Base-by-base conservation (phyloP, 2,888 invertebrate species). In the Epsilonema sp. region DNA sequence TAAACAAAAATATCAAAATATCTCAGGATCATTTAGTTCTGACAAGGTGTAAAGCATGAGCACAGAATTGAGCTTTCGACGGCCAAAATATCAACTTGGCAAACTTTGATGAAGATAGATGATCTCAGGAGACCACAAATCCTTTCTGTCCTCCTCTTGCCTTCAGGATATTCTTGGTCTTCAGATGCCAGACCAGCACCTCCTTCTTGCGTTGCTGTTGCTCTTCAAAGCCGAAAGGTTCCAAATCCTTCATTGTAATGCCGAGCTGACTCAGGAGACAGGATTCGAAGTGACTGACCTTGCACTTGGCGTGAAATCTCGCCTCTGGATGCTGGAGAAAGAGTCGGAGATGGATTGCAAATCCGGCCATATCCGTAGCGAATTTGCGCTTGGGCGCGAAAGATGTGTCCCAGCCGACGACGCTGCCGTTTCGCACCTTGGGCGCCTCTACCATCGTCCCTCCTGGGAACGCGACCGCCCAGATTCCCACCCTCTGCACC, bases 351-450 rank as follows among this genome's bases (percentile, higher is more conserved):
- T 39, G 5, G 8, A 39, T 39, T 11, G 39, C 39, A 39, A 39
- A 39, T 39, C 39, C 39, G 13, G 39, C 39, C 39, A 39, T 39
- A n/a, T 39, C 39, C 5, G 8, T 19, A n/a, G 39, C 39, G 39
- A 39, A 39, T 20, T 5, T n/a, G 5, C 39, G 5, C 8, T 39
- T 20, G 16, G 13, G 39, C 5, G 5, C 22, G 8, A n/a, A 39
- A n/a, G 8, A 11, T 8, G 21, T 20, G 22, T 39, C 39, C 39
- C 39, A 39, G 8, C 39, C 39, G 13, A 39, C 22, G 8, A 39
- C 39, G 20, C 8, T 39, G n/a, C n/a, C 20, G 16, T 31, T 31
- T 39, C n/a, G 5, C 21, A 39, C 39, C 8, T 20, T 11, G 8
- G 39, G 39, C n/a, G 21, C 21, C n/a, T 39, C 39, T 5, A 39